phyloP scores from a whole-genome alignment of 2,113 vertebrate species.

The Myanophis thanlyinensis region DNA sequence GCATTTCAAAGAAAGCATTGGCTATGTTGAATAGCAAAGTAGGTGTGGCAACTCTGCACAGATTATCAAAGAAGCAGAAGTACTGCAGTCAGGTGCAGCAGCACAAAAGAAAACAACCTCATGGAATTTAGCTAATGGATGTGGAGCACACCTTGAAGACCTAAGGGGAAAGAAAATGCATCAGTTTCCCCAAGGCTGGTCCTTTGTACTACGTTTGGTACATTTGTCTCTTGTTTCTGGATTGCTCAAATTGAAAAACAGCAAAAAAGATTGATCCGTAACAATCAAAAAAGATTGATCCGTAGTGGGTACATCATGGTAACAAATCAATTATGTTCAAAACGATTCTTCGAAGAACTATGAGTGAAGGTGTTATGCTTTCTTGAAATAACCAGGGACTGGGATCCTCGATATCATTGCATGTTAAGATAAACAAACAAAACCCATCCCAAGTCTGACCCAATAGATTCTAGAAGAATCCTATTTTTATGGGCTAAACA shows the following conservation, averaged over 20 bases:
- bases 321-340: not conserved
- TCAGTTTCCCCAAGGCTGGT: not conserved
- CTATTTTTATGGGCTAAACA: not conserved
- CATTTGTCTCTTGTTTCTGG: too few relatives aligned
- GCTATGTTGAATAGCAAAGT: conserved; percentile 12
- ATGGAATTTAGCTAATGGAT: not conserved
- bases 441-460: not conserved
- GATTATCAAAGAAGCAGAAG: not conserved
- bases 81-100: conserved; percentile 44
- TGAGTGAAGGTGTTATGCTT: not conserved
- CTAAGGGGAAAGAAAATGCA: not conserved
- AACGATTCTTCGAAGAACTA: not conserved
- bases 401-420: not conserved
- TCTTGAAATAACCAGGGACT: not conserved
- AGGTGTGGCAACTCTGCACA: conserved; percentile 49
- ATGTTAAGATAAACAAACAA: not conserved
- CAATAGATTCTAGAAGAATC: not conserved
- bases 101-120: not conserved
- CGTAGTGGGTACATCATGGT: not conserved
- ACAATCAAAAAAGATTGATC: not conserved
- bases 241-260: not conserved
- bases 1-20: not conserved
- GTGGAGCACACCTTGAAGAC: conserved; percentile 12
- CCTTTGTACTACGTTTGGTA: not conserved
- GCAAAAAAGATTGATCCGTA: not conserved